These are phyloP conservation scores for Eupithecia vulgata DNA, from an alignment of 2,888 invertebrate species.

Conservation along the genomic window DNA sequence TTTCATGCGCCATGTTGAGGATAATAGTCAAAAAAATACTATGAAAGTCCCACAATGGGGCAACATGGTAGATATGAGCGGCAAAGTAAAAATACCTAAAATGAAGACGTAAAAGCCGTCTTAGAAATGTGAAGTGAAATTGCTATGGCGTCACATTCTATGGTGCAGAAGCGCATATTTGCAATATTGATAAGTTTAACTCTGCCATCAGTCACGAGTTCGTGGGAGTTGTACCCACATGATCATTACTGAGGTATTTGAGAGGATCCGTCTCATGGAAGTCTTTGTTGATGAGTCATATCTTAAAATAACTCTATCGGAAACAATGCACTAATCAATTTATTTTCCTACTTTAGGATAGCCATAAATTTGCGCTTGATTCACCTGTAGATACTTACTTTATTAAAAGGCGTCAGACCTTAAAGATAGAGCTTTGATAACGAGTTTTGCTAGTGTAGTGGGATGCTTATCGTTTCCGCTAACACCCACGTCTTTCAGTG, in stretches of 20 bases:
- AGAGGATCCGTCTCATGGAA: constrained; percentile 32
- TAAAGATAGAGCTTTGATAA: not conserved
- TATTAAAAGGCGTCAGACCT: constrained; percentile 3
- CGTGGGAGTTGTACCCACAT: constrained; percentile 43
- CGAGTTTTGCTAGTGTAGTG: not conserved
- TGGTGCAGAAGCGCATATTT: constrained; percentile 11
- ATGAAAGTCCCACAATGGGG: not conserved
- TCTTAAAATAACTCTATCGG: constrained; percentile 10
- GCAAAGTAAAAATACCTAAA: not conserved
- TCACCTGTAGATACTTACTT: not conserved
- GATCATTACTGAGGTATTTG: constrained; percentile 38
- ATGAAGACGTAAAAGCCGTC: not conserved
- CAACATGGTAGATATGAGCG: not conserved
- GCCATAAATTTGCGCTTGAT: not conserved
- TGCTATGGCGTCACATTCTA: not conserved
- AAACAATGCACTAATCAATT: constrained; percentile 34
- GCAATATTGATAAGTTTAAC: constrained; percentile 34
- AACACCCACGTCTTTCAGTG: not conserved
- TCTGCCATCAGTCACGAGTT: constrained; percentile 37
- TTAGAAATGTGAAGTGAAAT: not conserved
- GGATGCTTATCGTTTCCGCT: not conserved
- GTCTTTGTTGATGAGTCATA: constrained; percentile 33
- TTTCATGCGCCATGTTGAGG: no score
- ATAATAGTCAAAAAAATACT: not conserved
- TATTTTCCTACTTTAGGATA: not conserved